Percentiles rank a stretch among this genome's conserved stretches.
Conservation (phyloP, 2,113 vertebrate species). For the Sakesphorus luctuosus region DNA sequence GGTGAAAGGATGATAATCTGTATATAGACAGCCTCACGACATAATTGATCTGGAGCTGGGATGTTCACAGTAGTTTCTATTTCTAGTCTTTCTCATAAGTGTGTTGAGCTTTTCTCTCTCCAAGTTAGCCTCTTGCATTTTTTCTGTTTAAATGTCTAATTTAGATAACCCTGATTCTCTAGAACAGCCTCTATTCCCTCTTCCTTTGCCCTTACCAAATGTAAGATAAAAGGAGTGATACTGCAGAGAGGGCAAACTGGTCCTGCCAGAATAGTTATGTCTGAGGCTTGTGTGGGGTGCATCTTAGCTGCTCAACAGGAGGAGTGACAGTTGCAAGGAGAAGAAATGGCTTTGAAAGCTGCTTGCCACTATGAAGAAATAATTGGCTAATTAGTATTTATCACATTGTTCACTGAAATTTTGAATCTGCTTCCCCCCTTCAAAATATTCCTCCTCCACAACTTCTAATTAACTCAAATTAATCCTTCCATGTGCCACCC, state of each 20-base stretch:
- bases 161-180: not conserved
- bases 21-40: not conserved
- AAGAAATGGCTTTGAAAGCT: slow-evolving; percentile 15
- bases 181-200: not conserved
- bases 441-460: slow-evolving; percentile 58
- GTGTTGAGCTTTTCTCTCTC: not conserved
- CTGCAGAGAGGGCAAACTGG: not conserved
- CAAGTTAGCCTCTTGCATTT: not conserved
- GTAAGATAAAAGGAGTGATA: not conserved
- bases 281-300: not conserved
- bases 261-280: not conserved
- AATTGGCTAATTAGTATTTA: slow-evolving; percentile 59
- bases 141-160: not conserved
- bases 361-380: slow-evolving; percentile 23
- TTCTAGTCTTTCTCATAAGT: not conserved
- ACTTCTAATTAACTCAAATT: slow-evolving; percentile 55
- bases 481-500: slow-evolving; percentile 49
- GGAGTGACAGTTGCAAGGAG: slow-evolving; percentile 38
- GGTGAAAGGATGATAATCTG: not conserved
- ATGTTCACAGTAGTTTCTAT: not conserved
- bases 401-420: slow-evolving; percentile 50
- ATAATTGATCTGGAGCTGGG: not conserved
- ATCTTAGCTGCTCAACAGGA: slow-evolving; percentile 8
- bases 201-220: not conserved
- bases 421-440: slow-evolving; percentile 1